Evolutionary conservation across 1,140 invertebrate species (phyloP).

Genomic region (Drosophila lini): DNA sequence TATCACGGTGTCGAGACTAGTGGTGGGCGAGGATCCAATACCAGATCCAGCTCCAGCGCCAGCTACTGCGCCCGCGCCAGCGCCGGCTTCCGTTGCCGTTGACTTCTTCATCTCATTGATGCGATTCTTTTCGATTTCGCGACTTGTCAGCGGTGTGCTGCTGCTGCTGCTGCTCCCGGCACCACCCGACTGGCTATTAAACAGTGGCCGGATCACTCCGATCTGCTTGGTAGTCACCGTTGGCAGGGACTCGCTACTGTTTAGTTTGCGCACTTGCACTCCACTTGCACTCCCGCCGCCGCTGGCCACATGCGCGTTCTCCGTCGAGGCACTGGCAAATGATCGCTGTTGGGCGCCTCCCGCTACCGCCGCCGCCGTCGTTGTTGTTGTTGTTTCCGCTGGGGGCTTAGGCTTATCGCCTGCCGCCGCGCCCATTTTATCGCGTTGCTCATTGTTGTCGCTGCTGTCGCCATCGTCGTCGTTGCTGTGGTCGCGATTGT

Average conservation of each 20-base stretch:
- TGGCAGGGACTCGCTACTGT: slow-evolving; percentile 85
- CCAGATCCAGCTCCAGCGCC: slow-evolving; percentile 51
- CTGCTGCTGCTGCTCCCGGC: slow-evolving; percentile 24
- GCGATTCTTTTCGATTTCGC: slow-evolving; percentile 89
- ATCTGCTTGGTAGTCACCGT: slow-evolving; percentile 85
- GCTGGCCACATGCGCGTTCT: slow-evolving; percentile 71
- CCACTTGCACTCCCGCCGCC: slow-evolving; percentile 50
- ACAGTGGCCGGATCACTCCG: slow-evolving; percentile 74
- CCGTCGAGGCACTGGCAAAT: slow-evolving; percentile 60
- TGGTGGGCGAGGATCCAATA: slow-evolving; percentile 33
- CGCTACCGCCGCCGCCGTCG: slow-evolving; percentile 20
- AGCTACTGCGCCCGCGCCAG: slow-evolving; percentile 60
- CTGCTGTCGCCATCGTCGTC: slow-evolving; percentile 16
- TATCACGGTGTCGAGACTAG: slow-evolving; percentile 76
- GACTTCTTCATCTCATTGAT: slow-evolving; percentile 88
- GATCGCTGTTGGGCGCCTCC: slow-evolving; percentile 67
- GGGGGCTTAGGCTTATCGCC: slow-evolving; percentile 88
- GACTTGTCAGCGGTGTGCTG: slow-evolving; percentile 85
- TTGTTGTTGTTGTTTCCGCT: slow-evolving; percentile 32
- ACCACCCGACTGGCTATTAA: slow-evolving; percentile 38
- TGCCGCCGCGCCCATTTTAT: slow-evolving; percentile 78
- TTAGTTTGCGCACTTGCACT: slow-evolving; percentile 41
- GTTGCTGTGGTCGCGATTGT: slow-evolving; percentile 17
- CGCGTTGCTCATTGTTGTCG: slow-evolving; percentile 55
- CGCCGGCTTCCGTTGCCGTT: slow-evolving; percentile 60